Evolutionary conservation across 2,888 invertebrate species (phyloP), one percentile per base, ranked within the genome.

Genomic region (Drosophila nigritarsus): DNA sequence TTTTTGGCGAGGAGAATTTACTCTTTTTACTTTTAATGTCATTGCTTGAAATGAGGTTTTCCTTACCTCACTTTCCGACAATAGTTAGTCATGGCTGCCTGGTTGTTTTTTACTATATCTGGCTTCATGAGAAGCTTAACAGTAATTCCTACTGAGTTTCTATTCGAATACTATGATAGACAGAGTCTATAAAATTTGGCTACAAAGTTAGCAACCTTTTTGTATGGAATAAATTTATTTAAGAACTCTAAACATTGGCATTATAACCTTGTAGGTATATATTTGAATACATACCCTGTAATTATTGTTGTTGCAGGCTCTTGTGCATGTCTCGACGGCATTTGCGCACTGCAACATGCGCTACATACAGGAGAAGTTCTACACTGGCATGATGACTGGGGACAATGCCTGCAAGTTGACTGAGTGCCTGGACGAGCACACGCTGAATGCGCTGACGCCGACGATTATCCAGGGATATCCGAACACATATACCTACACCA

Each of bases 401-500:
- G 91, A 93, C 40, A 93, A 93, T 76, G 92, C 94, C 38, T 92
- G 91, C 34, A 91, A 92, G 71, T 75, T 93, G 74, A 90, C 92
- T 36, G 92, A 94, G 49, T 92, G 91, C 70, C 84, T 93, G 40
- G 93, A 93, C 75, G 93, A 94, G 49, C 91, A 93, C 64, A 93
- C 92, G 13, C 73, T 94, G 30, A 92, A 93, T 56, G 77, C 84
- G 27, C 85, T 94, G 45, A 92, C 93, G 48, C 87, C 91, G 45
- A 91, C 90, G 65, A 83, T 93, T 34, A 91, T 92, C 58, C 83
- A 91, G 62, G 92, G 89, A 24, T 92, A 91, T 78, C 96, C 96
- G 20, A 96, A 96, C 91, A 96, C 96, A 0, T 96, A 97, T 92
- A 95, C 96, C 2, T 96, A 94, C 90, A 96, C 96, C 24, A 96